A percentile compares a stretch with the other conserved stretches of the same genome.
These are phyloP conservation scores for Drosophila oshimai DNA, from an alignment of 1,140 invertebrate species.

Conservation along the genomic window DNA sequence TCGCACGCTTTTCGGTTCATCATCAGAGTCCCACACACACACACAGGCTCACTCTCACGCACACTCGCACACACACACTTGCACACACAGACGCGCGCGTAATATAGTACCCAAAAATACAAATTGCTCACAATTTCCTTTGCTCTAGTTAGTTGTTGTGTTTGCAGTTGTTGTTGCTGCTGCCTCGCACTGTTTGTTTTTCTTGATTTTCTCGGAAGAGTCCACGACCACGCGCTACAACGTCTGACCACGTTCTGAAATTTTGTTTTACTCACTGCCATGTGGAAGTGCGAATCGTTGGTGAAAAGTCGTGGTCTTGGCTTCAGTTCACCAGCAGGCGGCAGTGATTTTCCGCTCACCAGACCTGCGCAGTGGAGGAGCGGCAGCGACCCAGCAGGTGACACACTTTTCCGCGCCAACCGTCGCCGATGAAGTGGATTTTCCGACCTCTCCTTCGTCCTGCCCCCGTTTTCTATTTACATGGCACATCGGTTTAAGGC, in stretches of 20 bases:
- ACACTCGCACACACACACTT: slow-evolving; percentile 12
- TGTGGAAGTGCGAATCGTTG: slow-evolving; percentile 27
- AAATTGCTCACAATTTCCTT: slow-evolving; percentile 79
- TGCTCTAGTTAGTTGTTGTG: slow-evolving; percentile 51
- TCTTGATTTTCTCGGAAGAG: slow-evolving; percentile 7
- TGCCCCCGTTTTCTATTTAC: slow-evolving; percentile 56
- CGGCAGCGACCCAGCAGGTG: slow-evolving; percentile 49
- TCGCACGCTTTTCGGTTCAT: slow-evolving; percentile 37
- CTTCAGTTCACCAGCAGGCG: slow-evolving; percentile 28
- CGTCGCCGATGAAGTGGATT: slow-evolving; percentile 54
- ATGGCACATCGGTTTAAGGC: slow-evolving; percentile 66
- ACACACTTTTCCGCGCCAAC: slow-evolving; percentile 75
- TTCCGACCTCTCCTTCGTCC: slow-evolving; percentile 8
- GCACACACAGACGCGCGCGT: slow-evolving; percentile 46
- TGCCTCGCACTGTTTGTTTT: slow-evolving; percentile 20
- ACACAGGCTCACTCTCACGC: neutral
- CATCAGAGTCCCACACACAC: slow-evolving; percentile 20
- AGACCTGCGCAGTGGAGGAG: slow-evolving; percentile 52
- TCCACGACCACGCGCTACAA: slow-evolving; percentile 72
- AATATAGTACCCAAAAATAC: slow-evolving; percentile 60
- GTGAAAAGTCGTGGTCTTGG: neutral
- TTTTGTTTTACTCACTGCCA: neutral
- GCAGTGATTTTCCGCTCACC: slow-evolving; percentile 37
- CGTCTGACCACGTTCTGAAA: slow-evolving; percentile 73
- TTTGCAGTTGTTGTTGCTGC: slow-evolving; percentile 16